phyloP scores from a whole-genome alignment of 37 sponge, comb jelly and placozoan species.

The Oscarella lobularis region DNA sequence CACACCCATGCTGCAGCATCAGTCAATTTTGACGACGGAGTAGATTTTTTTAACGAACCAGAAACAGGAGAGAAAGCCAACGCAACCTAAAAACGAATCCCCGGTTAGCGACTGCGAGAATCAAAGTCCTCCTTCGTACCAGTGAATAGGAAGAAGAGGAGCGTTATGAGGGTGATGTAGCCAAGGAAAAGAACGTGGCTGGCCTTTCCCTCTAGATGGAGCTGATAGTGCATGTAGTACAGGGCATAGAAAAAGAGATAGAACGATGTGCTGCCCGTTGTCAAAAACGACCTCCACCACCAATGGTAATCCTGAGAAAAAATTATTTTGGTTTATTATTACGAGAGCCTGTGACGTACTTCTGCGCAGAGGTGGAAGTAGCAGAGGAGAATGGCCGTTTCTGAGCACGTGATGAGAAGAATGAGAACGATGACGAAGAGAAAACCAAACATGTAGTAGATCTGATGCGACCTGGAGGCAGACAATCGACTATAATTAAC shows the following conservation, averaged over 20 bases:
- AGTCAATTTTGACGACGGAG: slow-evolving; percentile 94
- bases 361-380: slow-evolving; percentile 99
- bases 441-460: slow-evolving; percentile 99
- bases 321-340: too few species aligned
- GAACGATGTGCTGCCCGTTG: slow-evolving; percentile 47
- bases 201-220: slow-evolving; percentile 58
- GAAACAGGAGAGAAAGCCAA: slow-evolving; percentile 80
- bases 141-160: slow-evolving; percentile 75
- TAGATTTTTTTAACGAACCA: slow-evolving; percentile 92
- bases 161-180: slow-evolving; percentile 79
- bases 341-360: slow-evolving; percentile 18
- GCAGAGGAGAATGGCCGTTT: slow-evolving; percentile 86
- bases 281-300: slow-evolving; percentile 99
- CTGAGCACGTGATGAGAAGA: slow-evolving; percentile 71
- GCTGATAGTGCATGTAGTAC: slow-evolving; percentile 73
- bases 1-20: slow-evolving; percentile 2
- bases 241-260: slow-evolving; percentile 83
- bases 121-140: too few species aligned
- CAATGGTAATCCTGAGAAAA: slow-evolving; percentile 88
- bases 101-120: too few species aligned
- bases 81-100: slow-evolving; percentile 54
- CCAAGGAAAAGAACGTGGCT: slow-evolving; percentile 87
- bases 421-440: slow-evolving; percentile 82
- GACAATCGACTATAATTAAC: neutral
- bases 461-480: slow-evolving; percentile 73